These are phyloP conservation scores for Hypomecis punctinalis DNA, from an alignment of 2,888 invertebrate genomes.

Conservation along the genomic window DNA sequence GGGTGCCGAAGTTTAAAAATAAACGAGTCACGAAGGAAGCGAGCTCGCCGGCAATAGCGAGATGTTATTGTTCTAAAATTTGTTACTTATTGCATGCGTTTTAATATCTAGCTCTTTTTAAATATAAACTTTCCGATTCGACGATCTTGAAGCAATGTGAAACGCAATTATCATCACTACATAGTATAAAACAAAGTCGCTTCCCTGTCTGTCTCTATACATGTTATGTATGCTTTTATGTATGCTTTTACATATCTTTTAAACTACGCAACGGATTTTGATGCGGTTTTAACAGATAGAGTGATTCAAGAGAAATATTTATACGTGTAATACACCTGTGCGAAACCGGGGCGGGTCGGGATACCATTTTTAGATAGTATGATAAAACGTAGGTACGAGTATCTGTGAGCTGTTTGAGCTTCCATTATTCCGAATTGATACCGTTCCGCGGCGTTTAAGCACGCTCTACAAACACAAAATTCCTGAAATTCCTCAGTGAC, in stretches of 20 bases:
- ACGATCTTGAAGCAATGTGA: conserved; percentile 37
- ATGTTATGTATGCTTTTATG: too few species aligned
- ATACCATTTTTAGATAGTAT: too few species aligned
- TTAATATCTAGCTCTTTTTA: conserved; percentile 30
- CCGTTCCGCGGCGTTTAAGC: background rate
- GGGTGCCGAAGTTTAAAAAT: conserved; percentile 48
- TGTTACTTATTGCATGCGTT: conserved; percentile 45
- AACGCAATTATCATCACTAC: conserved; percentile 12
- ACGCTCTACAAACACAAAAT: conserved; percentile 25
- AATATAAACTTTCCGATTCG: background rate
- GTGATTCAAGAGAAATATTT: too few species aligned
- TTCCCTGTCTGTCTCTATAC: too few species aligned
- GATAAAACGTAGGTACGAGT: too few species aligned
- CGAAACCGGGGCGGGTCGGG: too few species aligned
- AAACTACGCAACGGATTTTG: too few species aligned
- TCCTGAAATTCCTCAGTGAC: conserved; percentile 12
- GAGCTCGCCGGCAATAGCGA: conserved; percentile 48
- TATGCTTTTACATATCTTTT: too few species aligned
- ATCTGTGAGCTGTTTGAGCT: background rate
- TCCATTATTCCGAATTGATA: background rate
- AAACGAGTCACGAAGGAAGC: conserved; percentile 42
- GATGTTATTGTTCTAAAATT: conserved; percentile 57
- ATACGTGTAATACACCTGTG: too few species aligned
- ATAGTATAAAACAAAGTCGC: too few species aligned
- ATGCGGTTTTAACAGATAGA: too few species aligned